phyloP scores from a whole-genome alignment of 1,140 invertebrate genomes.

The Brachionus calyciflorus region DNA sequence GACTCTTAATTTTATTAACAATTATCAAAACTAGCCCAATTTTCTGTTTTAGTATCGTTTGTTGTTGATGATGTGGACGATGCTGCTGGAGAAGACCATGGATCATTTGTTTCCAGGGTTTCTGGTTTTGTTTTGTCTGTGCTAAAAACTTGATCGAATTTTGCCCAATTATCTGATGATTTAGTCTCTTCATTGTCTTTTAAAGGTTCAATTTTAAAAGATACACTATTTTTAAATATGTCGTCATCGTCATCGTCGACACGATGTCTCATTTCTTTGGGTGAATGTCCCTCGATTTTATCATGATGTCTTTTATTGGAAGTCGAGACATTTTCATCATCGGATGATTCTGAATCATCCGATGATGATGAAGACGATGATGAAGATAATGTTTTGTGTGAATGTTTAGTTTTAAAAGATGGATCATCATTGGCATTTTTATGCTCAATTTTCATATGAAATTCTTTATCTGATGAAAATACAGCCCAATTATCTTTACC shows the following conservation, averaged over 20 bases:
- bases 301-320: slow-evolving; percentile 1
- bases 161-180: slow-evolving; percentile 6
- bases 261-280: slow-evolving; percentile 18
- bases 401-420: background rate
- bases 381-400: background rate
- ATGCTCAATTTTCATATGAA: slow-evolving; percentile 21
- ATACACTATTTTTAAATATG: slow-evolving; percentile 18
- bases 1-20: slow-evolving; percentile 12
- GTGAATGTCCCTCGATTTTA: background rate
- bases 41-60: background rate
- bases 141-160: slow-evolving; percentile 17
- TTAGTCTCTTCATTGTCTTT: background rate
- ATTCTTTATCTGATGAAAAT: slow-evolving; percentile 23
- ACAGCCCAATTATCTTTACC: slow-evolving; percentile 33
- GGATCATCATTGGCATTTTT: slow-evolving; percentile 1
- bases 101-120: background rate
- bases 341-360: background rate
- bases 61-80: background rate
- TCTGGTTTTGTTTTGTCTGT: background rate
- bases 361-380: slow-evolving; percentile 7
- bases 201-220: slow-evolving; percentile 17
- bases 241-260: background rate
- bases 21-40: slow-evolving; percentile 43
- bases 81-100: background rate
- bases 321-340: background rate